phyloP scores from a whole-genome alignment of 2,797 vertebrate species.

The Manis javanica region DNA sequence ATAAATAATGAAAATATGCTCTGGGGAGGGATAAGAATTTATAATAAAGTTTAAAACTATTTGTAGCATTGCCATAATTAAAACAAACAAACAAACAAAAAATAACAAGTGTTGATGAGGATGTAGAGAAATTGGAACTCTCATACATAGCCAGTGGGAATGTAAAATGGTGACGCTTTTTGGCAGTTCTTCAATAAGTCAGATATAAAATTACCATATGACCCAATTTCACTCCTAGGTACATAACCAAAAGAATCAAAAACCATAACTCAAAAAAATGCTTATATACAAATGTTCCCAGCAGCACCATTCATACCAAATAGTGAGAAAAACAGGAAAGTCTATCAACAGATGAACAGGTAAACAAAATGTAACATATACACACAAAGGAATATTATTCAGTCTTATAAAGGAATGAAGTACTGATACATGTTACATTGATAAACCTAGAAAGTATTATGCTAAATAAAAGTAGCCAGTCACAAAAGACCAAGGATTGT shows the following conservation, averaged over 20 bases:
- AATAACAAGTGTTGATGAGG: not conserved
- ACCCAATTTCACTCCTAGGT: not conserved
- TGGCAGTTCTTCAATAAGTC: not conserved
- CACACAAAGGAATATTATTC: not conserved
- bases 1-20: not conserved
- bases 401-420: not conserved
- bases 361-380: not conserved
- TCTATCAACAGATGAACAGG: not conserved
- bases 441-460: conserved; percentile 5
- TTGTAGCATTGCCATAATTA: not conserved
- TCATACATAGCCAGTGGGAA: not conserved
- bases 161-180: not conserved
- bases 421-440: not conserved
- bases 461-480: not conserved
- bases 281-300: not conserved
- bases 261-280: not conserved
- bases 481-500: not conserved
- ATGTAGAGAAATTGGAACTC: conserved; percentile 14
- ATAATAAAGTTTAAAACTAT: conserved; percentile 44
- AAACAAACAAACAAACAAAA: not conserved
- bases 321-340: not conserved
- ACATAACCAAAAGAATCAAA: not conserved
- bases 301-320: not conserved
- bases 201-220: not conserved
- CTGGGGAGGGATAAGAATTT: not conserved